Conservation (phyloP, 2,797 vertebrate genomes). For the Lepus townsendii region DNA sequence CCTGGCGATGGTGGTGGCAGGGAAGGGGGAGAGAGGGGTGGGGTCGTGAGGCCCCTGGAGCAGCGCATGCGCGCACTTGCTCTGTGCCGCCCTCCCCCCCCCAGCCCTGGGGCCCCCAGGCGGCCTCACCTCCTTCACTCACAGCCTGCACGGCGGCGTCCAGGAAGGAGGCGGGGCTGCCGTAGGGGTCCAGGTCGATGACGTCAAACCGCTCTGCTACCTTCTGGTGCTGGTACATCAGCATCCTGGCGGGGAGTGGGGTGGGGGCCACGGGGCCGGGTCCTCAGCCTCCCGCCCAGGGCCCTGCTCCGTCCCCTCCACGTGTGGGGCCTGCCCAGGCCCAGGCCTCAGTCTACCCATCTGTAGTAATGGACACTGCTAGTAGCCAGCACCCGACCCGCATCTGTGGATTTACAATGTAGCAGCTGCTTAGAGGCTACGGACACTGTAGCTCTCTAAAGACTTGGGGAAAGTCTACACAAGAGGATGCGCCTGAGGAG, state of each 20-base stretch:
- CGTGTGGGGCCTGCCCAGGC: background rate
- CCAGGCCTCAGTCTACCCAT: background rate
- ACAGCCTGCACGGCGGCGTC: conserved; percentile 95
- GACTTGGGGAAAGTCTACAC: no score
- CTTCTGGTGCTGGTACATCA: conserved; percentile 94
- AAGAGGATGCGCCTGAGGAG: no score
- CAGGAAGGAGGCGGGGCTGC: conserved; percentile 94
- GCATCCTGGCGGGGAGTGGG: conserved; percentile 87
- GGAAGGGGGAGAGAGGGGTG: background rate
- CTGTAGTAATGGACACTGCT: background rate
- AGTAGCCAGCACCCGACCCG: background rate
- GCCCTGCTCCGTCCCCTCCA: background rate
- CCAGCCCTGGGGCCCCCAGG: no score
- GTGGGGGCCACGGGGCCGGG: background rate
- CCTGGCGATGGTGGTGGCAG: conserved; percentile 85
- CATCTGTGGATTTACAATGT: no score
- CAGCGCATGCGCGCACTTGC: background rate
- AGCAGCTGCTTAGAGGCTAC: no score
- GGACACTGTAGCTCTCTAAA: no score
- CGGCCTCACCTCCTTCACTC: conserved; percentile 93
- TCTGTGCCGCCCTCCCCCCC: background rate
- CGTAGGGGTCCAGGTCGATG: conserved; percentile 96
- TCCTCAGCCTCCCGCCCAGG: background rate
- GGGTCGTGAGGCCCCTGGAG: background rate
- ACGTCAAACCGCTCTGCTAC: conserved; percentile 92